Evolutionary conservation across 2,888 invertebrate genomes (phyloP), one percentile per base, ranked within the genome.

Genomic region (Resseliella maxima): DNA sequence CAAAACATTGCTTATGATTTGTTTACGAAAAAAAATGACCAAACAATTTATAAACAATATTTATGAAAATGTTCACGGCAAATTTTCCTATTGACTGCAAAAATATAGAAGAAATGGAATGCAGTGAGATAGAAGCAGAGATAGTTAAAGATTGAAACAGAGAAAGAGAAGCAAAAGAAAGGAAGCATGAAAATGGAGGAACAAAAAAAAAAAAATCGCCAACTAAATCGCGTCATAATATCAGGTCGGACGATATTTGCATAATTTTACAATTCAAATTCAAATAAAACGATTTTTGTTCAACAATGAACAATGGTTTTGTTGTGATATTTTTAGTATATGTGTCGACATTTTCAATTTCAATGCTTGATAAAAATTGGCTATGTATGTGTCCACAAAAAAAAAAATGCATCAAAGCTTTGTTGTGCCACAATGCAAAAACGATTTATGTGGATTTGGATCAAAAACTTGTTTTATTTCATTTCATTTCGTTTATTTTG

Each of bases 211-310:
- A 38, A 38, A 83, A 38, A 38, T n/a, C 35, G 21, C 38, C 21
- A 83, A 83, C 83, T 83, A 36, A n/a, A 72, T 31, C 38, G 83
- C 38, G 38, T 15, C n/a, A n/a, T 38, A n/a, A 83, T 83, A 38
- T 38, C 38, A 24, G 8, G 83, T n/a, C 83, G n/a, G 38, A 83
- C 36, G 6, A 38, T 2, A 83, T 83, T 83, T 83, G 38, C 83
- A 83, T 83, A 83, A 83, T 83, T 83, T 83, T 38, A 38, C 83
- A 38, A 83, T 83, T 83, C 83, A 83, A 83, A 83, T 83, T 36
- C 83, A 72, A 72, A 72, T 35, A 72, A n/a, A 72, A 72, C 72
- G 72, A 72, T 72, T 72, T 72, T 72, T 72, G 72, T 31, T 6
- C 12, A 72, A 72, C 72, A 72, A 72, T 72, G 72, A 72, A 72